Percentiles rank a stretch among this genome's conserved stretches.
Evolutionary conservation across 2,113 vertebrate species (phyloP).

Genomic region (Pterocles gutturalis): DNA sequence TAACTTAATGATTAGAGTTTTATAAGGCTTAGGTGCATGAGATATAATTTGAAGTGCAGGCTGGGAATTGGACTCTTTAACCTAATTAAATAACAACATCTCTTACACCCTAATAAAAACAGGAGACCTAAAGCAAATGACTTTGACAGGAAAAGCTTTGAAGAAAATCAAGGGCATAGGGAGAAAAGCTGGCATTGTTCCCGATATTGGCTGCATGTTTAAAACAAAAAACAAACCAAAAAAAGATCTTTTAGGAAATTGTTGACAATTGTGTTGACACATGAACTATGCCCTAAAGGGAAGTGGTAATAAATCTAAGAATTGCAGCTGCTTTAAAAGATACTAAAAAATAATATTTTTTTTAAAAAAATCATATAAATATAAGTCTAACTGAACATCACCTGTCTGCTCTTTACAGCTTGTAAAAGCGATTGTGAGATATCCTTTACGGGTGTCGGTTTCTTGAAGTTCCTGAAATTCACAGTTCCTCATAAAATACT

Average conservation of each 20-base stretch:
- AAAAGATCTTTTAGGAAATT: neutral
- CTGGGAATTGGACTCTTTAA: constrained; percentile 59
- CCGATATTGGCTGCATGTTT: neutral
- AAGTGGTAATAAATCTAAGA: neutral
- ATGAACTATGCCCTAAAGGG: neutral
- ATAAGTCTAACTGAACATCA: neutral
- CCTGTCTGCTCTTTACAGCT: neutral
- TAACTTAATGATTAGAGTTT: constrained; percentile 45
- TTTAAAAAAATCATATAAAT: neutral
- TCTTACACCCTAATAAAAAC: constrained; percentile 32
- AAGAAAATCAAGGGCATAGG: neutral
- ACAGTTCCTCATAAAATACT: neutral
- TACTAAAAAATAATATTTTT: rapidly evolving
- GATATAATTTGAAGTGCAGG: constrained; percentile 20
- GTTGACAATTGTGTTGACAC: neutral
- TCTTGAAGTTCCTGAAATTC: neutral
- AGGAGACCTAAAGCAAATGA: constrained; percentile 35
- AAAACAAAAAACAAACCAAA: neutral
- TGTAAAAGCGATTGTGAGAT: neutral
- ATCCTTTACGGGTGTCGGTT: neutral
- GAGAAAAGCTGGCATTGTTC: neutral
- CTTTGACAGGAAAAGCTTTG: constrained; percentile 12
- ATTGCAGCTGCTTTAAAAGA: neutral
- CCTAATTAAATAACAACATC: constrained; percentile 62
- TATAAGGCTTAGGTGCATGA: constrained; percentile 18